Conservation (phyloP, 1,140 invertebrate species). For the Lethrus apterus region DNA sequence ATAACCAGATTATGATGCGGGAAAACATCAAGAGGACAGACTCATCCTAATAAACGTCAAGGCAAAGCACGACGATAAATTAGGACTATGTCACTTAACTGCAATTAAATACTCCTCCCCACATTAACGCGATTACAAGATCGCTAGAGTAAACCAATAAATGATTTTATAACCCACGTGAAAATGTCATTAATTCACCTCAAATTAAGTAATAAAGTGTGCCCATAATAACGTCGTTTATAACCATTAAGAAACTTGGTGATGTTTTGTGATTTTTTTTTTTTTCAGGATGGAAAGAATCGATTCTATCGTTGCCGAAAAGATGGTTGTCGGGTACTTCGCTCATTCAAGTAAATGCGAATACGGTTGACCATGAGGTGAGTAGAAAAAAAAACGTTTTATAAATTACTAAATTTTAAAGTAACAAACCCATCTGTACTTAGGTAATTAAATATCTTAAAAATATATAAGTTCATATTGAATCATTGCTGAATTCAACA, state of each 20-base stretch:
- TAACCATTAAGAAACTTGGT: background rate
- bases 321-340: conserved; percentile 55
- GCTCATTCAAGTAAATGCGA: conserved; percentile 30
- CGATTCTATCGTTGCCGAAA: conserved; percentile 56
- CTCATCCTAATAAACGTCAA: conserved; percentile 28
- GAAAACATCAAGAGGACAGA: conserved; percentile 23
- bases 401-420: no score
- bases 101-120: conserved; percentile 27
- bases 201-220: conserved; percentile 4
- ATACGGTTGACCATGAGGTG: conserved; percentile 33
- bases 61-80: conserved; percentile 24
- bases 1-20: conserved; percentile 23
- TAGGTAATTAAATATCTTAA: no score
- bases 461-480: no score
- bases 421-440: no score
- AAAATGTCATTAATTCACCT: conserved; percentile 1
- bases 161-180: conserved; percentile 4
- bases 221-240: background rate
- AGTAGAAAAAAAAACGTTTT: no score
- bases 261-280: conserved; percentile 20
- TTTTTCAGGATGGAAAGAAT: conserved; percentile 58
- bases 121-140: conserved; percentile 32
- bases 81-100: conserved; percentile 28
- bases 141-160: conserved; percentile 1
- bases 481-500: background rate